Evolutionary conservation across 2,888 invertebrate species (phyloP).

Genomic region (Osmoderma eremita): DNA sequence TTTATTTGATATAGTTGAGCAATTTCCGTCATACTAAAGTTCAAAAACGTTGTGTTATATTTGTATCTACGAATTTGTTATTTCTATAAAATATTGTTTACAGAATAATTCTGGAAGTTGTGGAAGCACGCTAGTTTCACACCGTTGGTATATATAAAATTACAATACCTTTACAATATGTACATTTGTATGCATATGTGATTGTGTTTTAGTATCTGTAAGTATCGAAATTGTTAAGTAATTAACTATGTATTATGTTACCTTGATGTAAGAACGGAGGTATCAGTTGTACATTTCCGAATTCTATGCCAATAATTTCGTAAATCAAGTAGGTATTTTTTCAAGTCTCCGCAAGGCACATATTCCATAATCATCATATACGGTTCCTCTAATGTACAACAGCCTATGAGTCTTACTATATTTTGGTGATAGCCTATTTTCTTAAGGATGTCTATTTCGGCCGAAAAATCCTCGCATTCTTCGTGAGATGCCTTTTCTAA

Average conservation of each 20-base stretch:
- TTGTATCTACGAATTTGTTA: no score
- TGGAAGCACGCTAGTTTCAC: no score
- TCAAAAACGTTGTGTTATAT: no score
- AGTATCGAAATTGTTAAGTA: no score
- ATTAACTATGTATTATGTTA: neutral
- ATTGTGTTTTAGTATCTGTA: no score
- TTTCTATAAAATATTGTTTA: no score
- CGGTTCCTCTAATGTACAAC: conserved; percentile 76
- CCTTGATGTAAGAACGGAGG: conserved; percentile 23
- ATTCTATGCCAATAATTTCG: conserved; percentile 54
- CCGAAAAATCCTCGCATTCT: conserved; percentile 75
- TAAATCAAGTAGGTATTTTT: conserved; percentile 69
- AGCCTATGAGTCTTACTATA: conserved; percentile 79
- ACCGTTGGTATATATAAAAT: no score
- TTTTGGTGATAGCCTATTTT: conserved; percentile 80
- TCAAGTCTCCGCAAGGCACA: conserved; percentile 80
- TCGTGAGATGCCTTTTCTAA: conserved; percentile 69
- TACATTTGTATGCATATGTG: no score
- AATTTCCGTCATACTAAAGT: no score
- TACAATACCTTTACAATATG: no score
- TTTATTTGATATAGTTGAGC: no score
- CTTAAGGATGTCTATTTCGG: conserved; percentile 83
- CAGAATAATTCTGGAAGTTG: no score
- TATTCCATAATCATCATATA: conserved; percentile 82
- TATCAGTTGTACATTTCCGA: conserved; percentile 10